Evolutionary conservation across 2,888 invertebrate species (phyloP), one percentile per base, ranked within the genome.

Genomic region (Unio delphinus): DNA sequence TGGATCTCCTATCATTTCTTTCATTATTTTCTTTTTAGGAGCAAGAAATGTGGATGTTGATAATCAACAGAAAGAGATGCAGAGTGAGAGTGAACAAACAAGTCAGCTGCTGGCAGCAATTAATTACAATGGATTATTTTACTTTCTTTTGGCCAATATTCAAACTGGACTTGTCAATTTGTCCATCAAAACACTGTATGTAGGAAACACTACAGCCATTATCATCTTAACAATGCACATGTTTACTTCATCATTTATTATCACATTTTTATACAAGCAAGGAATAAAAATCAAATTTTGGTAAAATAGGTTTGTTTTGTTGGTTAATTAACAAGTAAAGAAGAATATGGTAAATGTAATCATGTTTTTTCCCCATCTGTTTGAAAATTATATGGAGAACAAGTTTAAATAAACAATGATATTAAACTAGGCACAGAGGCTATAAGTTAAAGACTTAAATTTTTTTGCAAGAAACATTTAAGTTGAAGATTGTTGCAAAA

Each of bases 141-240:
- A 94, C 89, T 98, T 98, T 89, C 90, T 98, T 67, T 77, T 94
- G 20, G 93, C 94, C 1, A 98, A 98, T 91, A 78, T 97, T 55
- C 87, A 95, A 23, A 98, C 98, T 0, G 98, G 98, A 17, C 85
- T 93, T 4, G 92, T 96, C 7, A 98, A 98, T 91, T 91, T 96
- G 86, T 90, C 91, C 18, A 90, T 95, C 20, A 91, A 92, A 74
- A 95, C 97, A 5, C 75, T 89, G 20, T 76, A 83, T 61, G 69
- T 82, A 20, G 64, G 82, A 54, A 62, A 80, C 6, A 11, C 66
- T 7, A 63, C 70, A 26, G 83, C 84, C 30, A 68, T 87, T 54
- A 1, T 68, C 8, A 79, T 87, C 18, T 64, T 89, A 26, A 68
- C 75, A 61, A 56, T 71, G 23, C 89, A 90, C 67, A 82, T 88